These are phyloP conservation scores for Ichneumoninae sp. DNA, from an alignment of 2,888 invertebrate genomes.

Conservation along the genomic window DNA sequence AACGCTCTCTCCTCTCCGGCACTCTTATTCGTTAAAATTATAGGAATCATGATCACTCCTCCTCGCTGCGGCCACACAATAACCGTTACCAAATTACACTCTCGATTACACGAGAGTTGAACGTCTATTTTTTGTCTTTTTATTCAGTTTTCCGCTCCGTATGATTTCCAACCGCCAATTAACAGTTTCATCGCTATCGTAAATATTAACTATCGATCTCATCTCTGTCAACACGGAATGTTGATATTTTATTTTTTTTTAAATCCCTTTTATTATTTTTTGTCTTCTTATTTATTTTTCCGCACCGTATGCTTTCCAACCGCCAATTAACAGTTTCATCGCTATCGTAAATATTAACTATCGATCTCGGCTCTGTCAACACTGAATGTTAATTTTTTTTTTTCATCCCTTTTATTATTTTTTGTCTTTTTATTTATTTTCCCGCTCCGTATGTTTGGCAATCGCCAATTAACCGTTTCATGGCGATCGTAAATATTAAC, in stretches of 20 bases:
- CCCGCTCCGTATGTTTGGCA: conserved; percentile 69
- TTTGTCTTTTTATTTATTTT: too few relatives aligned
- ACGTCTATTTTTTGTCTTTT: conserved; percentile 3
- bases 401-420: too few relatives aligned
- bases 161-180: conserved; percentile 72
- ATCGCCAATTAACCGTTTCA: conserved; percentile 62
- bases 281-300: not conserved
- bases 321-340: too few relatives aligned
- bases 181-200: not conserved
- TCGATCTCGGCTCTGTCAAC: too few relatives aligned
- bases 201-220: not conserved
- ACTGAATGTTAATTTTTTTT: too few relatives aligned
- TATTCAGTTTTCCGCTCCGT: conserved; percentile 28
- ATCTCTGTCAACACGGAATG: not conserved
- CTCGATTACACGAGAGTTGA: conserved; percentile 70
- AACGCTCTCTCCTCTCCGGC: conserved; percentile 16
- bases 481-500: not conserved
- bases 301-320: too few relatives aligned
- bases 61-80: conserved; percentile 59
- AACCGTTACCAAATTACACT: conserved; percentile 72
- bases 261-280: not conserved
- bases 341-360: too few relatives aligned
- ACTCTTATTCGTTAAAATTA: conserved; percentile 74
- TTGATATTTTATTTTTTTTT: not conserved
- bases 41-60: conserved; percentile 76